phyloP scores from a whole-genome alignment of 2,113 vertebrate genomes.

The Paratilapia polleni region DNA sequence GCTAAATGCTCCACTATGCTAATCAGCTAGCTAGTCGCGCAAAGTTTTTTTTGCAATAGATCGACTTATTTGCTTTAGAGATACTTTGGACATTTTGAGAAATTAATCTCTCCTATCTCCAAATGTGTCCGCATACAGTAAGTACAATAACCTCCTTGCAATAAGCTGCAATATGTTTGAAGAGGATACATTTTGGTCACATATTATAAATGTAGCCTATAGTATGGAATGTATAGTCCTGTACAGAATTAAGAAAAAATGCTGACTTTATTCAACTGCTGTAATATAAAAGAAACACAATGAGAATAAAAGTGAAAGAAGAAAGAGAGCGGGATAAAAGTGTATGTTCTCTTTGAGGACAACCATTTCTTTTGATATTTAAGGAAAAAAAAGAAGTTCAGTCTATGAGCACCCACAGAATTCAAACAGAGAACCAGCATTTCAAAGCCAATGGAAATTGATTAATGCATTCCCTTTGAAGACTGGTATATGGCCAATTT shows the following conservation, averaged over 20 bases:
- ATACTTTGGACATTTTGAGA: too few species aligned
- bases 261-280: neutral
- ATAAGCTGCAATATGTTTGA: neutral
- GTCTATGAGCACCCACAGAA: conserved; percentile 20
- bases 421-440: conserved; percentile 59
- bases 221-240: neutral
- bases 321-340: neutral
- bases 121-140: too few species aligned
- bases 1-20: too few species aligned
- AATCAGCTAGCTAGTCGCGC: too few species aligned
- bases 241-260: conserved; percentile 6
- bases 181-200: neutral
- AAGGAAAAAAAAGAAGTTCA: conserved; percentile 1
- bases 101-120: too few species aligned
- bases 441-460: conserved; percentile 72
- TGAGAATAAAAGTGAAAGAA: neutral
- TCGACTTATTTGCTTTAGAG: too few species aligned
- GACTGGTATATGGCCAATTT: conserved; percentile 56
- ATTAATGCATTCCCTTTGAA: conserved; percentile 77
- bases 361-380: conserved; percentile 41
- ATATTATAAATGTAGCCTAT: neutral
- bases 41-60: too few species aligned
- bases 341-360: conserved; percentile 29
- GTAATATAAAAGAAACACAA: neutral
- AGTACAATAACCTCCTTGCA: neutral